Evolutionary conservation across 2,888 invertebrate species (phyloP).

Genomic region (Orthonevra nobilis): DNA sequence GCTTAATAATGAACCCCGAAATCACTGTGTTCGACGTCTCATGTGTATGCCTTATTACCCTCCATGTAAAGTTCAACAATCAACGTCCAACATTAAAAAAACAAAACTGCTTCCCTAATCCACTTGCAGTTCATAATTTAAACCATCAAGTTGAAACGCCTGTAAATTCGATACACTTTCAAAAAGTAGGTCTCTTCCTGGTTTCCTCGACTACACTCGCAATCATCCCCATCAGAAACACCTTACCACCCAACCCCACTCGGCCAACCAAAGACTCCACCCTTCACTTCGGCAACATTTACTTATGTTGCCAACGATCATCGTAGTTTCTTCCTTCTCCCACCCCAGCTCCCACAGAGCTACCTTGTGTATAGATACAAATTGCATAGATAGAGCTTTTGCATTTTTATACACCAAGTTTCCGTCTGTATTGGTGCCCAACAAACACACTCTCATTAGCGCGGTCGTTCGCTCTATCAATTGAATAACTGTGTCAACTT

Average conservation of each 20-base stretch:
- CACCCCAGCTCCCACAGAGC: conserved; percentile 26
- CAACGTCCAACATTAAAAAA: neutral
- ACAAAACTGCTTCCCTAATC: neutral
- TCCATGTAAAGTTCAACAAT: neutral
- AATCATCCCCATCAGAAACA: conserved; percentile 26
- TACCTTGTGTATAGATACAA: conserved; percentile 30
- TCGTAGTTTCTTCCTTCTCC: conserved; percentile 51
- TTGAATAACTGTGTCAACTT: conserved; percentile 71
- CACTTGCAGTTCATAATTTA: neutral
- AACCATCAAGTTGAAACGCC: conserved; percentile 8
- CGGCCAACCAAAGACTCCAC: neutral
- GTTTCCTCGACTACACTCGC: conserved; percentile 31
- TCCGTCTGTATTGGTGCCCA: conserved; percentile 20
- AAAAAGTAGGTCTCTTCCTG: conserved; percentile 66
- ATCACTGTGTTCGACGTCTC: too few species aligned
- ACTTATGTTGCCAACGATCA: conserved; percentile 59
- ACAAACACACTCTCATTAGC: conserved; percentile 35
- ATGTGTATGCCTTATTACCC: too few species aligned
- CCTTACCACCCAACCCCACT: conserved; percentile 3
- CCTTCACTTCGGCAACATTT: conserved; percentile 42
- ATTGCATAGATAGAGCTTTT: conserved; percentile 39
- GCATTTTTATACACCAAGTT: neutral
- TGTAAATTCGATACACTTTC: conserved; percentile 28
- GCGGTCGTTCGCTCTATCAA: conserved; percentile 70
- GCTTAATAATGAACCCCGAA: too few species aligned